Conservation (phyloP, 2,888 invertebrate genomes). For the Zhuqinia jingwanae region DNA sequence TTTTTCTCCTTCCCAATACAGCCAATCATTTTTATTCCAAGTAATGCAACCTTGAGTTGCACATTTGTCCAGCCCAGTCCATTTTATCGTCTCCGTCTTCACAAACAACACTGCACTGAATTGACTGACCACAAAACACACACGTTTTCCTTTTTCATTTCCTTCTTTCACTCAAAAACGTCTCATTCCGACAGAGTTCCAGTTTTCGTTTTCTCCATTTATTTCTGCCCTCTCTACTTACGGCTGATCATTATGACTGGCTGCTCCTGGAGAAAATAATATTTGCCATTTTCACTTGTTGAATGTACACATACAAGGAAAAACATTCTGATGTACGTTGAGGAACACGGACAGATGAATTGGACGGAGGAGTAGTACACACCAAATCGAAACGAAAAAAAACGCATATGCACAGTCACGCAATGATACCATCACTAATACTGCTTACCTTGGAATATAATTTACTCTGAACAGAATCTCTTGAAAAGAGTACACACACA, state of each 20-base stretch:
- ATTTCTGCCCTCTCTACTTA: background rate
- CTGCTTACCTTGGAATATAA: constrained; percentile 46
- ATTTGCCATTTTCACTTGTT: constrained; percentile 46
- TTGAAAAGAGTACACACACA: background rate
- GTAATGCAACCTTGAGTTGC: too few species aligned
- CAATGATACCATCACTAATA: background rate
- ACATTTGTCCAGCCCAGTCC: too few species aligned
- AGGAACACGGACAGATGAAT: constrained; percentile 3
- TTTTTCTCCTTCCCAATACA: too few species aligned
- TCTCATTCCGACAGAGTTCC: constrained; percentile 13
- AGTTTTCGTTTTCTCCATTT: background rate
- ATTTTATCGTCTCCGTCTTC: too few species aligned
- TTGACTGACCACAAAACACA: too few species aligned
- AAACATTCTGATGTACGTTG: background rate
- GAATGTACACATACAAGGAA: background rate
- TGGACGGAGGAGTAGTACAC: background rate
- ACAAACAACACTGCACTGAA: too few species aligned
- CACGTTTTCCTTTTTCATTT: background rate
- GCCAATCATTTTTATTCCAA: background rate
- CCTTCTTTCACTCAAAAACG: background rate
- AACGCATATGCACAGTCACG: background rate
- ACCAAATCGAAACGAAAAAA: background rate
- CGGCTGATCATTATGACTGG: background rate
- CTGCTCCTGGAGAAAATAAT: constrained; percentile 19
- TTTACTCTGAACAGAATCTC: constrained; percentile 1